Base-by-base conservation (phyloP, 2,797 vertebrate species). In the Brachyalestes nurse region DNA sequence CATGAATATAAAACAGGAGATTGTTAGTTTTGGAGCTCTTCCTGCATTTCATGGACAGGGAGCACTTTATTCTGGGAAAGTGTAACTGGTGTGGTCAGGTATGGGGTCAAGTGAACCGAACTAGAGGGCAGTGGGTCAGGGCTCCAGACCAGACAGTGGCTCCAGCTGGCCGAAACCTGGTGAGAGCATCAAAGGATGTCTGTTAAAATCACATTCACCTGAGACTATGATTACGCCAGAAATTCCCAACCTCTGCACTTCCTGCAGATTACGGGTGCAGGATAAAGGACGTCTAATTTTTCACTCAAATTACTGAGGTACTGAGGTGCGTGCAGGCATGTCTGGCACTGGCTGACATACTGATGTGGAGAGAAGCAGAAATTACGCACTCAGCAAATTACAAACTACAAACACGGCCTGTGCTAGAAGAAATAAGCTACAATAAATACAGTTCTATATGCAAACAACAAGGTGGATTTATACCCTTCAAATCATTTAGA, bases 141-240 rank as follows among this genome's bases (percentile, higher is more conserved):
- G 66, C 16, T 19, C 23, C n/a, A 72, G 28, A 17, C 12, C 70
- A 34, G 2, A 3, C 42, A 49, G 23, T 45, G 60, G 28, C 21
- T 80, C 28, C 45, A 69, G 71, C 23, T 74, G 65, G 51, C 55
- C 38, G 45, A 67, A 45, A 10, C 19, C 65, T 45, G 14, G 42
- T 45, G 21, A 21, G 65, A 67, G 65, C 65, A 42, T 10, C 65
- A 80, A 66, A 73, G 13, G 38, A 49, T 58, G 49, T n/a, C 42
- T n/a, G 28, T 1, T 58, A 66, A 66, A 38, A 51, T 12, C 49
- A 7, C 5, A 8, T 34, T 16, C 49, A 2, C 64, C 34, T 38
- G 25, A 49, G 49, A 34, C 61, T 45, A 57, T 5, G 8, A 45
- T 67, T 14, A 66, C 28, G 38, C 17, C 25, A 67, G 38, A 42